phyloP scores from a whole-genome alignment of 2,888 invertebrate species.

The Mythimna impura region DNA sequence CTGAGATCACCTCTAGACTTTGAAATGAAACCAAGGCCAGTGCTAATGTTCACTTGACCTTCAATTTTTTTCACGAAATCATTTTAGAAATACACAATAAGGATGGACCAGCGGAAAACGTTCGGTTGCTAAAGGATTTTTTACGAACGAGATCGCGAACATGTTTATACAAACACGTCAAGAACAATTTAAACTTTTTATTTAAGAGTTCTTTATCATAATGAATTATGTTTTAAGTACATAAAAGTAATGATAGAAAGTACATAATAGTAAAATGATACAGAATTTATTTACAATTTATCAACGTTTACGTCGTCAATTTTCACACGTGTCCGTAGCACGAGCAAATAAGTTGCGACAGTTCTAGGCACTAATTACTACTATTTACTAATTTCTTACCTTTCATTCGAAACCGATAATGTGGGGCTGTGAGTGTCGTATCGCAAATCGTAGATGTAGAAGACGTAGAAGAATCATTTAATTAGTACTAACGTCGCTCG shows the following conservation, averaged over 20 bases:
- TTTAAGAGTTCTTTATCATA: background rate
- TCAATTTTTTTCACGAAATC: slow-evolving; percentile 78
- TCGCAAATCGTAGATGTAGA: slow-evolving; percentile 24
- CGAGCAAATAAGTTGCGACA: slow-evolving; percentile 12
- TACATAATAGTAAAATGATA: slow-evolving; percentile 1
- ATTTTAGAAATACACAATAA: slow-evolving; percentile 69
- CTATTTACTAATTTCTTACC: slow-evolving; percentile 24
- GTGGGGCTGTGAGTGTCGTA: background rate
- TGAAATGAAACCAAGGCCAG: slow-evolving; percentile 82
- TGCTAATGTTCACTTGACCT: slow-evolving; percentile 80
- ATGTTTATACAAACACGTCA: slow-evolving; percentile 18
- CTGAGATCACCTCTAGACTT: slow-evolving; percentile 83
- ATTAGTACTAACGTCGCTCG: slow-evolving; percentile 20
- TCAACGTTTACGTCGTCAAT: background rate
- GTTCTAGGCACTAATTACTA: slow-evolving; percentile 9
- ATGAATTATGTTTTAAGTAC: background rate
- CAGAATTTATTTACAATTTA: slow-evolving; percentile 1
- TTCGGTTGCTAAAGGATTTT: slow-evolving; percentile 57
- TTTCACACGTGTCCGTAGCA: slow-evolving; percentile 22
- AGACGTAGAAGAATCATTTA: slow-evolving; percentile 16
- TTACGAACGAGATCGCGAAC: slow-evolving; percentile 32
- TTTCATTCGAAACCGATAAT: slow-evolving; percentile 18
- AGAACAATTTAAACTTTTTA: slow-evolving; percentile 22
- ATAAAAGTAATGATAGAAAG: slow-evolving; percentile 6
- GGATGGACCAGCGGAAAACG: slow-evolving; percentile 56